Conservation (phyloP, 2,888 invertebrate genomes). For the Dorcus parallelipipedus region DNA sequence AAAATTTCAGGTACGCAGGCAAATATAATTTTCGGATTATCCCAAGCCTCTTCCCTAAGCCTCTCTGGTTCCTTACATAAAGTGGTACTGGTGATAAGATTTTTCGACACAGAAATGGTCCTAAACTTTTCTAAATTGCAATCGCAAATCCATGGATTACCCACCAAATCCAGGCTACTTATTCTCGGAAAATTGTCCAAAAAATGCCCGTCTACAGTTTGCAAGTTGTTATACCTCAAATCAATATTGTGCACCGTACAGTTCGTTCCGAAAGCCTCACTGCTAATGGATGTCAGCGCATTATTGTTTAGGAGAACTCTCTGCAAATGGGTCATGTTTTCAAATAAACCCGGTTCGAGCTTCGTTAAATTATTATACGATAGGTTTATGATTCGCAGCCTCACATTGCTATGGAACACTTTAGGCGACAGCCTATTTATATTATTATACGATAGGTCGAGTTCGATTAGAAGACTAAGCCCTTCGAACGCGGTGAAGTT, state of each 20-base stretch:
- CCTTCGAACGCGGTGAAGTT: constrained; percentile 73
- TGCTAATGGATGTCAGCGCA: constrained; percentile 63
- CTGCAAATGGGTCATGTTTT: constrained; percentile 68
- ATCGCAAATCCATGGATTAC: constrained; percentile 88
- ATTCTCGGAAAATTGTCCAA: constrained; percentile 65
- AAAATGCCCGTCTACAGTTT: constrained; percentile 60
- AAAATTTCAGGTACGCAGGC: constrained; percentile 78
- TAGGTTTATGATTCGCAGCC: constrained; percentile 68
- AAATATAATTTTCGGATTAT: constrained; percentile 69
- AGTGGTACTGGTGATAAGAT: constrained; percentile 72
- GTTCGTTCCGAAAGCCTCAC: constrained; percentile 65
- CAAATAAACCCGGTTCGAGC: constrained; percentile 73
- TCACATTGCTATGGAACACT: constrained; percentile 68
- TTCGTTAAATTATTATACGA: constrained; percentile 73
- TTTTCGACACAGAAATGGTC: constrained; percentile 69
- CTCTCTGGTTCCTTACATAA: constrained; percentile 68
- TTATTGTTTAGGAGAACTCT: constrained; percentile 77
- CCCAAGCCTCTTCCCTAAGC: constrained; percentile 70
- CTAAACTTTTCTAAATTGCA: constrained; percentile 77
- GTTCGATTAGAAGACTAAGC: constrained; percentile 73
- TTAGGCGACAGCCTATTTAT: constrained; percentile 63
- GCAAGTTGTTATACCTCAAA: constrained; percentile 72
- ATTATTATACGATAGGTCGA: constrained; percentile 75
- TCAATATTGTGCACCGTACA: constrained; percentile 66
- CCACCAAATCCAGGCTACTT: constrained; percentile 69